phyloP scores from a whole-genome alignment of 2,888 invertebrate species.

The Thymelicus lineola region DNA sequence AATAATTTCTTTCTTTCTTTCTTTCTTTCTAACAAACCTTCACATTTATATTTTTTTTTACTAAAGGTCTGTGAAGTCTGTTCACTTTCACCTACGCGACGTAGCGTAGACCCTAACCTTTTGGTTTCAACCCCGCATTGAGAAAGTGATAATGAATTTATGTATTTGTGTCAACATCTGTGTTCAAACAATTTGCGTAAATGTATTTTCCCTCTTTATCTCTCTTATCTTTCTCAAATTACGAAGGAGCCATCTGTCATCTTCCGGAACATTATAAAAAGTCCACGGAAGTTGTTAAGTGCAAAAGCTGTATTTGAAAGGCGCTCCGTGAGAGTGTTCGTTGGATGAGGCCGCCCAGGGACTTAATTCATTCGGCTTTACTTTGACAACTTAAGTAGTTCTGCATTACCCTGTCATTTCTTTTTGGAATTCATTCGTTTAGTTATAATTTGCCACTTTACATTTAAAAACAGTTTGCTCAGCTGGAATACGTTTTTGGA shows the following conservation, averaged over 20 bases:
- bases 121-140: not conserved
- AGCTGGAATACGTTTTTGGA: too few relatives aligned
- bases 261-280: conserved; percentile 31
- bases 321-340: conserved; percentile 22
- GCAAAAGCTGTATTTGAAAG: conserved; percentile 34
- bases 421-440: not conserved
- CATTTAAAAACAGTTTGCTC: too few relatives aligned
- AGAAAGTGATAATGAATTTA: not conserved
- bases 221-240: not conserved
- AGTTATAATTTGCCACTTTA: not conserved
- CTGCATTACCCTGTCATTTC: conserved; percentile 19
- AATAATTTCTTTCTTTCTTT: too few relatives aligned
- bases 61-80: too few relatives aligned
- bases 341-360: conserved; percentile 24
- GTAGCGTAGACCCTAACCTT: not conserved
- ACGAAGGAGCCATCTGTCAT: conserved; percentile 17
- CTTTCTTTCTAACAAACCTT: too few relatives aligned
- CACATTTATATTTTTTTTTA: too few relatives aligned
- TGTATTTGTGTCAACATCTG: not conserved
- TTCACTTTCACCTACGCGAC: too few relatives aligned
- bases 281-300: conserved; percentile 31
- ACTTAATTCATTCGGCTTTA: conserved; percentile 31
- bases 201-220: not conserved
- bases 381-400: conserved; percentile 36
- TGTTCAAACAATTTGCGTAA: not conserved